These are phyloP conservation scores for Agrenia bidenticulata DNA, from an alignment of 2,888 invertebrate genomes.

Conservation along the genomic window DNA sequence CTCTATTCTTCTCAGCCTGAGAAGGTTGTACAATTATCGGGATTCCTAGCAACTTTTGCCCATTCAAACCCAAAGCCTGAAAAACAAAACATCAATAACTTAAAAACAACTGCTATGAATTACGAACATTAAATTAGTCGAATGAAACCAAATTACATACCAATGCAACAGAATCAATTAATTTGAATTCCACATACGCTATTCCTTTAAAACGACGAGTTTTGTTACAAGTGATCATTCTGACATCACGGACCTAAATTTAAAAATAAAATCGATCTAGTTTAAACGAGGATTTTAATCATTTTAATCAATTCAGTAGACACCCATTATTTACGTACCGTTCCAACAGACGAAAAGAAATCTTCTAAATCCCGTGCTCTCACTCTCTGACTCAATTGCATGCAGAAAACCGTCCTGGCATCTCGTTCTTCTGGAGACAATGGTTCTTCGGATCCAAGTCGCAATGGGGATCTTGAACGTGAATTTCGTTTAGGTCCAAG, in stretches of 20 bases:
- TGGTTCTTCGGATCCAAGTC: conserved; percentile 48
- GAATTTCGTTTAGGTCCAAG: conserved; percentile 44
- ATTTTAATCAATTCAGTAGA: no score
- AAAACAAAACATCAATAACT: conserved; percentile 53
- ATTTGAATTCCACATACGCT: conserved; percentile 98
- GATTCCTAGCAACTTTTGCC: conserved; percentile 90
- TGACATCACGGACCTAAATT: conserved; percentile 75
- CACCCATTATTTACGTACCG: conserved; percentile 72
- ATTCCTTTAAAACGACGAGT: conserved; percentile 98
- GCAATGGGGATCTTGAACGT: conserved; percentile 33
- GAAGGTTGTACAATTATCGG: conserved; percentile 98
- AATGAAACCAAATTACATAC: conserved; percentile 60
- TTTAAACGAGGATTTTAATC: not conserved
- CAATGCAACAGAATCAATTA: conserved; percentile 94
- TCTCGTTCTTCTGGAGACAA: conserved; percentile 96
- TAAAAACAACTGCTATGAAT: not conserved
- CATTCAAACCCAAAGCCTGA: conserved; percentile 89
- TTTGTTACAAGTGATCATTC: conserved; percentile 98
- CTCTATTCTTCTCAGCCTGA: conserved; percentile 92
- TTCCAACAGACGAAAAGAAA: conserved; percentile 97
- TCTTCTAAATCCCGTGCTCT: conserved; percentile 93
- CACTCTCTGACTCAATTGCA: conserved; percentile 94
- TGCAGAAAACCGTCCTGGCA: conserved; percentile 97
- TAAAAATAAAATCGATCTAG: not conserved
- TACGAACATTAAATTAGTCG: conserved; percentile 12